Percentiles rank a stretch among this genome's conserved stretches.
Evolutionary conservation across 2,797 vertebrate genomes (phyloP).

Genomic region (Knipowitschia caucasica): DNA sequence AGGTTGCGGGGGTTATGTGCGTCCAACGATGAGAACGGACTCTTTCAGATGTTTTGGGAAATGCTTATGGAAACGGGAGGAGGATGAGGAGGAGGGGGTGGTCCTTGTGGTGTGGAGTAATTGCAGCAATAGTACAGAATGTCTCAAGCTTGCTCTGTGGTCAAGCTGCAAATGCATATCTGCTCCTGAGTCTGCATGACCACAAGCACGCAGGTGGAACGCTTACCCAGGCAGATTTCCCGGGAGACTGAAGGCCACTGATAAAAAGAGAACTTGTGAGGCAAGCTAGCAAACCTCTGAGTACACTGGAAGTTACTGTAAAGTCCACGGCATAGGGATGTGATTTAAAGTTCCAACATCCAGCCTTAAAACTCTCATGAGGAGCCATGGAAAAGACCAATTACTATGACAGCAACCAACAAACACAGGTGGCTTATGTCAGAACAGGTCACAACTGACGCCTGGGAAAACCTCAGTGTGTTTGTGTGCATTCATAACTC

Average conservation of each 20-base stretch:
- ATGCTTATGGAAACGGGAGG: conserved; percentile 50
- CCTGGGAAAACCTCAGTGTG: background rate
- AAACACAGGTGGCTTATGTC: conserved; percentile 16
- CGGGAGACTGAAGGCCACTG: conserved; percentile 5
- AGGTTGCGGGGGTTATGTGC: conserved; percentile 24
- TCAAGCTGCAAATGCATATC: conserved; percentile 63
- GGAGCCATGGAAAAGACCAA: conserved; percentile 8
- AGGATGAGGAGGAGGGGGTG: conserved; percentile 43
- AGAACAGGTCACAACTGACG: conserved; percentile 3
- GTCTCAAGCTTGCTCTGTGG: conserved; percentile 55
- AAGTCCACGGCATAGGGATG: conserved; percentile 32
- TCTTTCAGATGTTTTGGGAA: conserved; percentile 69
- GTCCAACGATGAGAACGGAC: conserved; percentile 53
- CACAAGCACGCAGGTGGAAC: conserved; percentile 32
- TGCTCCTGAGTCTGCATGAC: conserved; percentile 45
- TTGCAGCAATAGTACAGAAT: conserved; percentile 49
- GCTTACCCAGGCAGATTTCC: conserved; percentile 15
- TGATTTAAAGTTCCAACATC: conserved; percentile 5
- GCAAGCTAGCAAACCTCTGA: conserved; percentile 26
- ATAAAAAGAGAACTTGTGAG: conserved; percentile 17
- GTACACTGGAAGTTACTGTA: conserved; percentile 36
- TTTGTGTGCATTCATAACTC: background rate
- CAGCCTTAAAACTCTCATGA: background rate
- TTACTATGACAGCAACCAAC: background rate
- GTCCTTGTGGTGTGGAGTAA: conserved; percentile 48